Conservation (phyloP, 2,113 vertebrate species). For the Neofelis nebulosa region DNA sequence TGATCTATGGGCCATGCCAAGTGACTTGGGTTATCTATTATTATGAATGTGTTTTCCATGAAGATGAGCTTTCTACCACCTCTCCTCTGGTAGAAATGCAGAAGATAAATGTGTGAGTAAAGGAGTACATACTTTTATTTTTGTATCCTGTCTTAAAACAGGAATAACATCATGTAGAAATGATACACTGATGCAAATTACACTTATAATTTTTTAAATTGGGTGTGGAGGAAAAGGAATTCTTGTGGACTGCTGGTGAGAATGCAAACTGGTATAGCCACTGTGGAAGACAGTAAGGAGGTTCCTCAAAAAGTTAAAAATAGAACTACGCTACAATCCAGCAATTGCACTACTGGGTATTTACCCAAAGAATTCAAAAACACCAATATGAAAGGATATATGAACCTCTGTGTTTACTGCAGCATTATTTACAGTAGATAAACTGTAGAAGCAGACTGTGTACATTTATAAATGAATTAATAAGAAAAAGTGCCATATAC, state of each 20-base stretch:
- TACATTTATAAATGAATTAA: background rate
- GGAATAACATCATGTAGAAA: background rate
- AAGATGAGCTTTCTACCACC: background rate
- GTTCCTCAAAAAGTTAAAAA: background rate
- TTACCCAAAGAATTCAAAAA: background rate
- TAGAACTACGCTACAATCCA: background rate
- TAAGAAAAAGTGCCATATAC: background rate
- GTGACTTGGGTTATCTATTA: background rate
- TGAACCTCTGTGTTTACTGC: background rate
- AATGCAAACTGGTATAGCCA: background rate
- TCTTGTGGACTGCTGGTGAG: background rate
- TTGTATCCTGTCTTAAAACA: background rate
- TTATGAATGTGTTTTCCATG: background rate
- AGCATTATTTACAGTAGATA: background rate
- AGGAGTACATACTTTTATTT: background rate
- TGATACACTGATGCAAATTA: background rate
- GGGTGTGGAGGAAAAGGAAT: background rate
- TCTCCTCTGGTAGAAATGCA: background rate
- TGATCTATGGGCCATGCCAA: background rate
- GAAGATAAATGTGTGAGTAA: background rate
- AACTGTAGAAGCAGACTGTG: background rate
- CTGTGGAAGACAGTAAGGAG: background rate
- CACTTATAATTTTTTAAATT: background rate
- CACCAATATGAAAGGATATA: background rate
- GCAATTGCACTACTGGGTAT: background rate